Percentiles rank a stretch among this genome's conserved stretches.
These are phyloP conservation scores for Nomada goodeniana DNA, from an alignment of 2,888 invertebrate genomes.

Conservation along the genomic window DNA sequence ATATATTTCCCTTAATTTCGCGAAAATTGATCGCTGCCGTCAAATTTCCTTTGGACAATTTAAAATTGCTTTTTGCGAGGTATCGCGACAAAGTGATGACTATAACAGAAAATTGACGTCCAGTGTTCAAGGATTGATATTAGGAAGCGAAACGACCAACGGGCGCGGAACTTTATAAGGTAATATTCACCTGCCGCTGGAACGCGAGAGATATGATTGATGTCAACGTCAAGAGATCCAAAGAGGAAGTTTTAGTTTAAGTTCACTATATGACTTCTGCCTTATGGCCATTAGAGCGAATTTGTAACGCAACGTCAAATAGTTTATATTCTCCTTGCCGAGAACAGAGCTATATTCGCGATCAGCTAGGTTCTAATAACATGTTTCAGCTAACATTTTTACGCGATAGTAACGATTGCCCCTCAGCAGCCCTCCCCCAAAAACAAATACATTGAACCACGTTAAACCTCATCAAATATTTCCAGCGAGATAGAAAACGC, in stretches of 20 bases:
- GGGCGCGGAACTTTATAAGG: not conserved
- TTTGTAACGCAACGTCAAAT: not conserved
- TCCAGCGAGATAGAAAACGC: too few relatives aligned
- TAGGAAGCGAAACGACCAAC: not conserved
- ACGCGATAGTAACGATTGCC: too few relatives aligned
- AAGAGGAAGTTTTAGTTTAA: not conserved
- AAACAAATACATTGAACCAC: too few relatives aligned
- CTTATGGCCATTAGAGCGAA: not conserved
- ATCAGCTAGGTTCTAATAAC: not conserved
- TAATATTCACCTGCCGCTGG: slow-evolving; percentile 21
- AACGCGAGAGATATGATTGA: slow-evolving; percentile 19
- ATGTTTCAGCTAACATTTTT: not conserved
- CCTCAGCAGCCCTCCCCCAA: too few relatives aligned
- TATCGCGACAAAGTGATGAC: too few relatives aligned
- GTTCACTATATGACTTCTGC: not conserved
- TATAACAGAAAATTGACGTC: slow-evolving; percentile 1
- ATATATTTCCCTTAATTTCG: not conserved
- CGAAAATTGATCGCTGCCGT: too few relatives aligned
- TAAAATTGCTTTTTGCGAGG: too few relatives aligned
- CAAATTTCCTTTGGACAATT: too few relatives aligned
- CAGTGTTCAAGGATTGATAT: slow-evolving; percentile 12
- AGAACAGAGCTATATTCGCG: not conserved
- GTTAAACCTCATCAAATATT: too few relatives aligned
- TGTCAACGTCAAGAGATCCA: slow-evolving; percentile 4
- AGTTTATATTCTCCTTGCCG: not conserved